phyloP scores from a whole-genome alignment of 2,113 vertebrate genomes.

The Clarias macrocephalus region DNA sequence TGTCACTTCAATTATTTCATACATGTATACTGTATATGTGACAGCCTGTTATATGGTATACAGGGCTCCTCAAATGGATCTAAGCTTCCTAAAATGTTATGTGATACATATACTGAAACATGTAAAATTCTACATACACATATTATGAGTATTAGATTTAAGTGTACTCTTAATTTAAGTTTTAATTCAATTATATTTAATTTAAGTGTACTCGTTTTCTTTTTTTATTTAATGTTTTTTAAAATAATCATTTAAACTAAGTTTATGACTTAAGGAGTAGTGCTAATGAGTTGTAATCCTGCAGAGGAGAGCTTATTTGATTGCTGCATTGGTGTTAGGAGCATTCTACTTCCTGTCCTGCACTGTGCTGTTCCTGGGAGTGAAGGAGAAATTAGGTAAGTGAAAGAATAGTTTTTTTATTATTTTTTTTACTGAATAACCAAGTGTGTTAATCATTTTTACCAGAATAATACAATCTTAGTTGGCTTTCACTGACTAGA shows the following conservation, averaged over 20 bases:
- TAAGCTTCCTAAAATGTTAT: background rate
- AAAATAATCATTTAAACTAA: background rate
- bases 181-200: too few relatives aligned
- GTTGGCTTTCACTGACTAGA: background rate
- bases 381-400: conserved; percentile 67
- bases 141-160: background rate
- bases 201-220: background rate
- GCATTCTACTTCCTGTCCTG: conserved; percentile 62
- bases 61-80: background rate
- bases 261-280: background rate
- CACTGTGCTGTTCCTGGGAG: conserved; percentile 63
- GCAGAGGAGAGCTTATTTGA: conserved; percentile 61
- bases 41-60: background rate
- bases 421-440: background rate
- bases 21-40: background rate
- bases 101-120: background rate
- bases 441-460: background rate
- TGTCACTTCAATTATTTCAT: too few relatives aligned
- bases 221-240: background rate
- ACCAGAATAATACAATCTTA: background rate
- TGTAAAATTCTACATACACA: background rate
- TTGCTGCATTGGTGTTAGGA: conserved; percentile 59
- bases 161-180: background rate
- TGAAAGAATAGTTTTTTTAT: background rate
- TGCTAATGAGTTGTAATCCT: background rate